Evolutionary conservation across 2,113 vertebrate genomes (phyloP).

Genomic region (Orycteropus afer): DNA sequence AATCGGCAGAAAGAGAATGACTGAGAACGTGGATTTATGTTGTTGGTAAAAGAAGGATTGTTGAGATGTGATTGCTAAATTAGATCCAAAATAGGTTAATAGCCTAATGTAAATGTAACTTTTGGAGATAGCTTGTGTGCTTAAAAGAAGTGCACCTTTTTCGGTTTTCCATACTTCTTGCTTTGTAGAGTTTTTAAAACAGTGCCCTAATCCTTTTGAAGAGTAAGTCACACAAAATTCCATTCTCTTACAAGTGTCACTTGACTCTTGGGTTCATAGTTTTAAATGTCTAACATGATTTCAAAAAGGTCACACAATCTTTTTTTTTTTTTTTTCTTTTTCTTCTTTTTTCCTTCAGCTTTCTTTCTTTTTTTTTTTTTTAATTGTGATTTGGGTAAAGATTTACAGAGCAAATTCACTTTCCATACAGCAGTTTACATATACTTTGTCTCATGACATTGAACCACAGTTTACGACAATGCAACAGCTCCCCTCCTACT

Average conservation of each 20-base stretch:
- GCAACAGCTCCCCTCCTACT: too few species aligned
- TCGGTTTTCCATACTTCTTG: slow-evolving; percentile 26
- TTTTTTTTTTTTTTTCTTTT: too few species aligned
- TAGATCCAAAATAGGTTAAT: slow-evolving; percentile 13
- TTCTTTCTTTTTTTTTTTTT: too few species aligned
- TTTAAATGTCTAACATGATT: slow-evolving; percentile 2
- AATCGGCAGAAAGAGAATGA: slow-evolving; percentile 27
- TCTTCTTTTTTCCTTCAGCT: too few species aligned
- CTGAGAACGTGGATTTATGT: slow-evolving; percentile 24
- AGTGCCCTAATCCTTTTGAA: slow-evolving; percentile 44
- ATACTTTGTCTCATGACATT: too few species aligned
- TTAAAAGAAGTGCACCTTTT: background rate
- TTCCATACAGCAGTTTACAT: too few species aligned
- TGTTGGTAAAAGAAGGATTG: slow-evolving; percentile 6
- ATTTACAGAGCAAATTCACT: too few species aligned
- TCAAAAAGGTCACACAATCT: too few species aligned
- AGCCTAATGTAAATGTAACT: slow-evolving; percentile 32
- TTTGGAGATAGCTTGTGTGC: background rate
- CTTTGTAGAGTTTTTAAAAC: slow-evolving; percentile 27
- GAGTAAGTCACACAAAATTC: slow-evolving; percentile 49
- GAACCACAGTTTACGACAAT: too few species aligned
- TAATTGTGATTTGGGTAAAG: too few species aligned
- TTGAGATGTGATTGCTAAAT: slow-evolving; percentile 51
- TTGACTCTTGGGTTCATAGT: background rate
- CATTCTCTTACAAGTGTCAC: background rate